These are phyloP conservation scores for Tragelaphus eurycerus DNA, from an alignment of 2,797 vertebrate species.

Conservation along the genomic window DNA sequence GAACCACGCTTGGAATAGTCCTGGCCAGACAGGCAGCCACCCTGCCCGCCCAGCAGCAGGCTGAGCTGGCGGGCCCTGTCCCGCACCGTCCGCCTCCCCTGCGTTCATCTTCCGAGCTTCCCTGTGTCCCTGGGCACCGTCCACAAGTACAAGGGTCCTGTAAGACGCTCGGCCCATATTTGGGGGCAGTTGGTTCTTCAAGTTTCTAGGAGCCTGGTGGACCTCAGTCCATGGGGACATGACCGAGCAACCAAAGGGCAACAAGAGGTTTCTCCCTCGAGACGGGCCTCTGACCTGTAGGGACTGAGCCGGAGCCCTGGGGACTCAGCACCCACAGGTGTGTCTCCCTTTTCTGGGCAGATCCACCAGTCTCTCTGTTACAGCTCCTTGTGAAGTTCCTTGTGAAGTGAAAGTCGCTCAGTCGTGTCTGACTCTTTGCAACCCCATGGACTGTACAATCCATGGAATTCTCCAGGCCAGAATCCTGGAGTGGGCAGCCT, in stretches of 20 bases:
- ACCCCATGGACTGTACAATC: not conserved
- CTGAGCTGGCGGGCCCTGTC: not conserved
- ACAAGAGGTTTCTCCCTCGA: not conserved
- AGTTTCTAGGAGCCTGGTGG: not conserved
- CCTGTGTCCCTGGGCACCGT: not conserved
- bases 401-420: not conserved
- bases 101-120: rapidly evolving
- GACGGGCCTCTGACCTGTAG: too few species aligned
- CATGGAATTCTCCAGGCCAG: not conserved
- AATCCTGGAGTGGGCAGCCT: not conserved
- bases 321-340: too few species aligned
- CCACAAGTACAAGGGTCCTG: not conserved
- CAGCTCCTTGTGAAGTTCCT: not conserved
- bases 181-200: too few species aligned
- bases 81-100: rapidly evolving
- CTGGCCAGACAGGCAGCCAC: rapidly evolving
- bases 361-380: not conserved
- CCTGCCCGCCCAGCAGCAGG: not conserved
- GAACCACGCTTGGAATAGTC: not conserved
- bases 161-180: rapidly evolving
- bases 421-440: not conserved
- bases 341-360: not conserved
- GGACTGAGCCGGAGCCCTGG: too few species aligned
- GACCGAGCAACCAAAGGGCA: not conserved
- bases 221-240: not conserved